Evolutionary conservation across 2,797 vertebrate genomes (phyloP).

Genomic region (Gymnothorax reevesii): DNA sequence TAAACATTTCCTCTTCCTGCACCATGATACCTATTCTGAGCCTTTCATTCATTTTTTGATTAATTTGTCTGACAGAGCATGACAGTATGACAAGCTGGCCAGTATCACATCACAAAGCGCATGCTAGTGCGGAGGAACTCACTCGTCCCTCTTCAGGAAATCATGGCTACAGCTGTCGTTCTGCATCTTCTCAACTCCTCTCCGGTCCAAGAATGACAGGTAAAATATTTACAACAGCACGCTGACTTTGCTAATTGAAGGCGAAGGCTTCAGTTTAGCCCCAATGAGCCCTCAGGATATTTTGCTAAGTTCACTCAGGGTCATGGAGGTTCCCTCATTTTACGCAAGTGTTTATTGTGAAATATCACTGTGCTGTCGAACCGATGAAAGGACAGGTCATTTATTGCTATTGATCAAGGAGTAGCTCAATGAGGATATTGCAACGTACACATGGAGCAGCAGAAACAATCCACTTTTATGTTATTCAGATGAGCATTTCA

Average conservation of each 20-base stretch:
- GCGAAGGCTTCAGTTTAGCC: neutral
- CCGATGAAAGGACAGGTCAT: neutral
- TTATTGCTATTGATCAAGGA: neutral
- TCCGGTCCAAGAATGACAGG: neutral
- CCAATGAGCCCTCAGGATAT: neutral
- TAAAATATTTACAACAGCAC: neutral
- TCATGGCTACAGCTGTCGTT: neutral
- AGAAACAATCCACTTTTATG: neutral
- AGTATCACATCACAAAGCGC: neutral
- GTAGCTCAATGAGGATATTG: neutral
- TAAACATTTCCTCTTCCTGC: neutral
- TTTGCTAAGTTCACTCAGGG: neutral
- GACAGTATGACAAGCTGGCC: neutral
- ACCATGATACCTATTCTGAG: neutral
- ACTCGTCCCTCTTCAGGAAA: neutral
- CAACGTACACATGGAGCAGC: neutral
- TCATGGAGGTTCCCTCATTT: too few relatives aligned
- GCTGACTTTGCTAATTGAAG: neutral
- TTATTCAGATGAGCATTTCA: neutral
- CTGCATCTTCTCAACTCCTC: neutral
- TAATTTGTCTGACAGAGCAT: neutral
- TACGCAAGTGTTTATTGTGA: neutral
- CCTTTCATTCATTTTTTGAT: neutral
- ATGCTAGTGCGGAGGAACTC: neutral
- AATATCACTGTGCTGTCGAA: neutral